phyloP scores from a whole-genome alignment of 1,140 invertebrate genomes.

The Cotesia typhae region DNA sequence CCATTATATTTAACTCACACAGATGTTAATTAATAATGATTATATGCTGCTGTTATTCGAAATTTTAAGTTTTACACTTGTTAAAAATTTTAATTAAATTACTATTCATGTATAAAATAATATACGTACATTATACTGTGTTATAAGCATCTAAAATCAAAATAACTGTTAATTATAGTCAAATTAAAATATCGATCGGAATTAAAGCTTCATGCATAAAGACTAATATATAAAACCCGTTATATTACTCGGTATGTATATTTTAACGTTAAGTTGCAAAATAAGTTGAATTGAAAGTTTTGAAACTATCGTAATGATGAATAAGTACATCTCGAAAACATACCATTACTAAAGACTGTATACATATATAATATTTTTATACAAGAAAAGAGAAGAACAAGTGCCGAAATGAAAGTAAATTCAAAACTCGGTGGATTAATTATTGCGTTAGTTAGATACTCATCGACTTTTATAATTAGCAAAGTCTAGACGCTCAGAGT shows the following conservation, averaged over 20 bases:
- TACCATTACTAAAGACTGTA: not conserved
- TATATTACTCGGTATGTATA: not conserved
- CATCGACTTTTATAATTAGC: conserved; percentile 20
- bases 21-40: too few relatives aligned
- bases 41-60: too few relatives aligned
- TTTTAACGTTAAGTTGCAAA: not conserved
- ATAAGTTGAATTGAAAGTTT: conserved; percentile 5
- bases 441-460: conserved; percentile 20
- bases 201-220: too few relatives aligned
- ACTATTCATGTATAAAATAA: too few relatives aligned
- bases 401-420: not conserved
- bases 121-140: too few relatives aligned
- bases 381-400: not conserved
- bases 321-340: not conserved
- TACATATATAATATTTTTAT: not conserved
- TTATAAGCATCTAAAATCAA: too few relatives aligned
- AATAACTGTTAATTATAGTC: too few relatives aligned
- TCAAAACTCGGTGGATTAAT: conserved; percentile 6
- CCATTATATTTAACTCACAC: too few relatives aligned
- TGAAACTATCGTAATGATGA: not conserved
- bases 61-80: too few relatives aligned
- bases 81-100: too few relatives aligned
- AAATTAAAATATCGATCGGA: too few relatives aligned
- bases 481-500: not conserved
- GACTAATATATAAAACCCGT: too few relatives aligned